Conservation (phyloP, 2,797 vertebrate species). For the Eurystomus glaucurus region DNA sequence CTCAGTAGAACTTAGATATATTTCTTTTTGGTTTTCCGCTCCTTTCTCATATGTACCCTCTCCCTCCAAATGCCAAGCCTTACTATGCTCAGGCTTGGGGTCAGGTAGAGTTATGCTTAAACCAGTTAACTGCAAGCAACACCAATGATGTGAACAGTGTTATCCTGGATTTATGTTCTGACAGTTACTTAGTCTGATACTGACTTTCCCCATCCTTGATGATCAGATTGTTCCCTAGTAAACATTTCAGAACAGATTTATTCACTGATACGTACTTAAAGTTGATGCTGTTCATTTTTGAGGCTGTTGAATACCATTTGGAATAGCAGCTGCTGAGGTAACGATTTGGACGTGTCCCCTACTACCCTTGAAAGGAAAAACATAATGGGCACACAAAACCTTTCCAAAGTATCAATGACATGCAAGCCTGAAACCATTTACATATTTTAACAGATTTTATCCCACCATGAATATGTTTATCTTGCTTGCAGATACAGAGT, state of each 20-base stretch:
- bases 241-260: slow-evolving; percentile 58
- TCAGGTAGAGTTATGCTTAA: background rate
- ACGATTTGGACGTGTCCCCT: slow-evolving; percentile 33
- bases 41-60: background rate
- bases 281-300: slow-evolving; percentile 58
- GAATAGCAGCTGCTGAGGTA: slow-evolving; percentile 61
- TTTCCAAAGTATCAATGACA: slow-evolving; percentile 41
- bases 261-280: slow-evolving; percentile 36
- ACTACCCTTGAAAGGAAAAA: slow-evolving; percentile 62
- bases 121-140: background rate
- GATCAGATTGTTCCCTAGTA: slow-evolving; percentile 23
- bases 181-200: background rate
- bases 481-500: slow-evolving; percentile 12
- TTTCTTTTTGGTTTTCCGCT: background rate
- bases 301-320: slow-evolving; percentile 40
- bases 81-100: background rate
- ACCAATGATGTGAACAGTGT: background rate
- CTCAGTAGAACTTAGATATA: background rate
- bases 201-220: background rate
- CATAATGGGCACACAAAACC: slow-evolving; percentile 14
- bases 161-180: background rate
- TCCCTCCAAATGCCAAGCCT: background rate
- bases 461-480: slow-evolving; percentile 20
- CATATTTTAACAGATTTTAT: slow-evolving; percentile 47
- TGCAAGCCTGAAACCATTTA: slow-evolving; percentile 55